phyloP scores from a whole-genome alignment of 1,140 invertebrate species.

The Neodiprion fabricii region DNA sequence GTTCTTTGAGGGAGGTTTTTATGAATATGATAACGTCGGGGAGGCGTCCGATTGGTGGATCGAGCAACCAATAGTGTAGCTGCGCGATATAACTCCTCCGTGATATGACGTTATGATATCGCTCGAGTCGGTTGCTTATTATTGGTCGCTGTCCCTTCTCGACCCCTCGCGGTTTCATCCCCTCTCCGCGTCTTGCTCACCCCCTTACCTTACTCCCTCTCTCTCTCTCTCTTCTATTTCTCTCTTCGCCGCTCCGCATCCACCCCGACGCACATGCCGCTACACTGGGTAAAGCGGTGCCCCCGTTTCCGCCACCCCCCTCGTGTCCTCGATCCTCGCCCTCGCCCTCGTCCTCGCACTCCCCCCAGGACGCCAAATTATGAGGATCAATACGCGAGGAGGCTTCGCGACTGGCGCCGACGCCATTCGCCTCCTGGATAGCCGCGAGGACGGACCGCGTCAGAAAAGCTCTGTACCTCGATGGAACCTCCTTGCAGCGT shows the following conservation, averaged over 20 bases:
- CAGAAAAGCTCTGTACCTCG: neutral
- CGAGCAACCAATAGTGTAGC: slow-evolving; percentile 55
- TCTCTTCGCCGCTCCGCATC: slow-evolving; percentile 30
- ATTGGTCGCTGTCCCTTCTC: slow-evolving; percentile 49
- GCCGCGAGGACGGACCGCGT: slow-evolving; percentile 3
- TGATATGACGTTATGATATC: slow-evolving; percentile 64
- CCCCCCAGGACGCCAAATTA: slow-evolving; percentile 52
- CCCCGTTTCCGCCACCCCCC: neutral
- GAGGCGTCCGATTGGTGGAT: slow-evolving; percentile 42
- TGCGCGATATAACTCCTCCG: slow-evolving; percentile 50
- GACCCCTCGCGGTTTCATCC: slow-evolving; percentile 22
- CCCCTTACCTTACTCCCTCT: slow-evolving; percentile 11
- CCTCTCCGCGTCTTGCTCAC: slow-evolving; percentile 9
- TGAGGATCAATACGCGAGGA: slow-evolving; percentile 62
- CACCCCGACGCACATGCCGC: slow-evolving; percentile 52
- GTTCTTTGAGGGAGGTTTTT: slow-evolving; percentile 27
- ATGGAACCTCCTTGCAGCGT: neutral
- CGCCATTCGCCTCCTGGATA: slow-evolving; percentile 39
- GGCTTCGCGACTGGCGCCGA: slow-evolving; percentile 56
- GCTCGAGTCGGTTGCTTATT: slow-evolving; percentile 50
- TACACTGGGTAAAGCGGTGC: slow-evolving; percentile 49
- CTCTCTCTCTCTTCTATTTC: slow-evolving; percentile 25
- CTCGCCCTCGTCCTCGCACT: slow-evolving; percentile 24
- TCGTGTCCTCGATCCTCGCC: slow-evolving; percentile 22
- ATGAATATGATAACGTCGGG: slow-evolving; percentile 41